These are phyloP conservation scores for Phylloscopus trochilus DNA, from an alignment of 2,113 vertebrate species.

Conservation along the genomic window DNA sequence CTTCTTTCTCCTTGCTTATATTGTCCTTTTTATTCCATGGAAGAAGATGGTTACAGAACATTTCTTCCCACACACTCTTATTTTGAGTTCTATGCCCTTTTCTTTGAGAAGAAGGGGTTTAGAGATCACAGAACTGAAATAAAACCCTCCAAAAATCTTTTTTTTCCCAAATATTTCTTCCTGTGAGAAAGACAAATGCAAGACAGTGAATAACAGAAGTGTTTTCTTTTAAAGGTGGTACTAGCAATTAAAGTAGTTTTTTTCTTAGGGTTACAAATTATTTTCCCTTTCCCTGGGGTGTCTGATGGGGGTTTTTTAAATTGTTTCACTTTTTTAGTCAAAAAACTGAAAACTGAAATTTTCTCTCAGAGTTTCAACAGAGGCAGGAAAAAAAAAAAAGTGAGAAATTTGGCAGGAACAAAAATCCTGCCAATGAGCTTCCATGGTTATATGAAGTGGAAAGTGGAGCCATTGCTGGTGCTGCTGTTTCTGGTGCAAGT, in stretches of 20 bases:
- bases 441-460: background rate
- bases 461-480: background rate
- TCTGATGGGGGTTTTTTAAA: background rate
- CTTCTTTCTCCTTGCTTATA: background rate
- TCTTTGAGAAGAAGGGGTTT: conserved; percentile 32
- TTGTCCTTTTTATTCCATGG: background rate
- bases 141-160: background rate
- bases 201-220: background rate
- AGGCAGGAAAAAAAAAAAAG: background rate
- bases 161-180: background rate
- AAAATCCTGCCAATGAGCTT: background rate
- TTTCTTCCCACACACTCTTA: conserved; percentile 41
- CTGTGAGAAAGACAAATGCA: background rate
- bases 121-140: conserved; percentile 21
- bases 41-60: conserved; percentile 32
- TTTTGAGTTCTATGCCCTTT: conserved; percentile 31
- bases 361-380: background rate
- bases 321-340: background rate
- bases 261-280: background rate
- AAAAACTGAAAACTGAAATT: conserved; percentile 16
- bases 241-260: background rate
- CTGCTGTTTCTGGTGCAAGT: background rate
- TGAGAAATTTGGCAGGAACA: conserved; percentile 15
- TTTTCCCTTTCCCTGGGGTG: background rate
- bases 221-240: background rate